phyloP scores from a whole-genome alignment of 2,797 vertebrate species.

The Pseudochaenichthys georgianus region DNA sequence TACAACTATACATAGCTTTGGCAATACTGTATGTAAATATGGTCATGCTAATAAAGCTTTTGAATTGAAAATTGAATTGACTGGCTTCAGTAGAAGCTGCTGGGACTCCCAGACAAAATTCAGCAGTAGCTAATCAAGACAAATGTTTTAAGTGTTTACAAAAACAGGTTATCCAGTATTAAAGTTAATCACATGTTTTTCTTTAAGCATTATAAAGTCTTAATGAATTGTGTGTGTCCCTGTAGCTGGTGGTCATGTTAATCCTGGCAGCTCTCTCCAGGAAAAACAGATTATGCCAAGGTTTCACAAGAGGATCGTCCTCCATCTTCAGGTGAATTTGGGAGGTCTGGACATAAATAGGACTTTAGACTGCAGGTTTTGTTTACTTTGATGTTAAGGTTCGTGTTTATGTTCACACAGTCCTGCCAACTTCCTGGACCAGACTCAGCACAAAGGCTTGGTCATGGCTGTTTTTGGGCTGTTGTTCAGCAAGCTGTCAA shows the following conservation, averaged over 20 bases:
- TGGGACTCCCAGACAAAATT: not conserved
- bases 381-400: not conserved
- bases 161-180: not conserved
- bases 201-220: not conserved
- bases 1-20: no score
- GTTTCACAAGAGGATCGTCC: constrained; percentile 79
- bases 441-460: constrained; percentile 84
- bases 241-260: constrained; percentile 85
- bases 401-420: constrained; percentile 71
- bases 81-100: no score
- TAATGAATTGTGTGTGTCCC: constrained; percentile 13
- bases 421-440: constrained; percentile 90
- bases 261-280: constrained; percentile 86
- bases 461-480: constrained; percentile 88
- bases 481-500: constrained; percentile 90
- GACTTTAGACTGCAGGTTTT: not conserved
- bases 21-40: no score
- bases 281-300: constrained; percentile 79
- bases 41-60: no score
- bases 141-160: not conserved
- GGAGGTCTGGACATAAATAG: rapidly evolving
- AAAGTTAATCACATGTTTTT: not conserved
- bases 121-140: not conserved
- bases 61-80: no score
- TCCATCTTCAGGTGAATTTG: constrained; percentile 89